Percentiles rank a stretch among this genome's conserved stretches.
Evolutionary conservation across 1,140 invertebrate species (phyloP).

Genomic region (Mamestra configurata): DNA sequence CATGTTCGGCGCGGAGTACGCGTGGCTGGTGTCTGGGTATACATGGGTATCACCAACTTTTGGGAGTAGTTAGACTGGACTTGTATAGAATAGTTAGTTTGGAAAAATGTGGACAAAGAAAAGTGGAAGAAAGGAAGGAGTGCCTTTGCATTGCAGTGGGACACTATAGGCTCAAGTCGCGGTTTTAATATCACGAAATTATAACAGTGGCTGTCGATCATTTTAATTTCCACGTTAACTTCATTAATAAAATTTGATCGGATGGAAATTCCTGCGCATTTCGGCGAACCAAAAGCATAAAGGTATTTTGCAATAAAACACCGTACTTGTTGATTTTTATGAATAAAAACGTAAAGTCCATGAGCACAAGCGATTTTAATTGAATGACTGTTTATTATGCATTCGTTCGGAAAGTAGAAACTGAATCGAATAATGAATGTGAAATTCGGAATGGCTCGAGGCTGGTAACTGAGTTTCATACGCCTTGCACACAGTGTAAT

Average conservation of each 20-base stretch:
- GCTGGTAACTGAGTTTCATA: not conserved
- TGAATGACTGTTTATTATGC: constrained; percentile 19
- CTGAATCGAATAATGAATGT: constrained; percentile 15
- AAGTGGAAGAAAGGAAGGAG: no score
- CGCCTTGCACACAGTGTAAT: not conserved
- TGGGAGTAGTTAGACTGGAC: no score
- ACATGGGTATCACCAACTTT: no score
- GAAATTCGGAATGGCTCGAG: not conserved
- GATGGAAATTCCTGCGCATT: not conserved
- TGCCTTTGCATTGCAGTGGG: no score
- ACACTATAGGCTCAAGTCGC: no score
- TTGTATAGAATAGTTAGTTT: no score
- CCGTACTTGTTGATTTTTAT: constrained; percentile 9
- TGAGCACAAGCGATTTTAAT: not conserved
- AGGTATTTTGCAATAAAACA: not conserved
- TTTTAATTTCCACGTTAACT: not conserved
- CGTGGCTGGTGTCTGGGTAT: no score
- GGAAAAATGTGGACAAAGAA: no score
- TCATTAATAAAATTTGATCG: not conserved
- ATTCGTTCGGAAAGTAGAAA: constrained; percentile 11
- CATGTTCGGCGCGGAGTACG: no score
- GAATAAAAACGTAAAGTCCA: not conserved
- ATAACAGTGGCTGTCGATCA: not conserved
- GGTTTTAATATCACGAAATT: no score
- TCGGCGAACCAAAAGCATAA: not conserved